Percentiles rank a stretch among this genome's conserved stretches.
phyloP scores from a whole-genome alignment of 2,113 vertebrate genomes.

The Poecilia latipinna region DNA sequence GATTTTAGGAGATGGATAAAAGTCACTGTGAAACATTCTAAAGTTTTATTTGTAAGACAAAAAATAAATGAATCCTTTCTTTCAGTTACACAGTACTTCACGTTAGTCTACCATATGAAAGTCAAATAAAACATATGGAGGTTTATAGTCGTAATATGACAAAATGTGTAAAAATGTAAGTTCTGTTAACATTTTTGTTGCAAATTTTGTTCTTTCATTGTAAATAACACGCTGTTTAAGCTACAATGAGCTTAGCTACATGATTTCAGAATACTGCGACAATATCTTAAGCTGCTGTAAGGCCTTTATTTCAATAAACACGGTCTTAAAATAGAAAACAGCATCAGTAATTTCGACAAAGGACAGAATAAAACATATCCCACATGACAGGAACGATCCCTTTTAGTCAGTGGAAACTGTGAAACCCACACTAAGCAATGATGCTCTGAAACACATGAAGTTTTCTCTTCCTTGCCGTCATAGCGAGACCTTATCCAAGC shows the following conservation, averaged over 20 bases:
- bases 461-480: neutral
- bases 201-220: neutral
- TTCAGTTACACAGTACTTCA: neutral
- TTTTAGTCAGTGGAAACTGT: neutral
- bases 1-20: neutral
- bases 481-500: neutral
- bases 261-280: neutral
- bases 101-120: neutral
- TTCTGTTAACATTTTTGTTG: neutral
- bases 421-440: neutral
- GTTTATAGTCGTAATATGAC: neutral
- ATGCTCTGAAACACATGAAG: no score
- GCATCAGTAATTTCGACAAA: neutral
- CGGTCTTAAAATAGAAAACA: neutral
- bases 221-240: neutral
- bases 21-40: no score
- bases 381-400: neutral
- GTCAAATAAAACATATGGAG: neutral
- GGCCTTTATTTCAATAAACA: neutral
- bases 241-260: neutral
- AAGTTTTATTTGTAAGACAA: no score
- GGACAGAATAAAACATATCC: neutral
- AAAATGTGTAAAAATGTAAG: neutral
- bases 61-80: neutral
- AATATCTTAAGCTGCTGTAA: neutral